phyloP scores from a whole-genome alignment of 2,797 vertebrate genomes.

The Apodemus agrarius region DNA sequence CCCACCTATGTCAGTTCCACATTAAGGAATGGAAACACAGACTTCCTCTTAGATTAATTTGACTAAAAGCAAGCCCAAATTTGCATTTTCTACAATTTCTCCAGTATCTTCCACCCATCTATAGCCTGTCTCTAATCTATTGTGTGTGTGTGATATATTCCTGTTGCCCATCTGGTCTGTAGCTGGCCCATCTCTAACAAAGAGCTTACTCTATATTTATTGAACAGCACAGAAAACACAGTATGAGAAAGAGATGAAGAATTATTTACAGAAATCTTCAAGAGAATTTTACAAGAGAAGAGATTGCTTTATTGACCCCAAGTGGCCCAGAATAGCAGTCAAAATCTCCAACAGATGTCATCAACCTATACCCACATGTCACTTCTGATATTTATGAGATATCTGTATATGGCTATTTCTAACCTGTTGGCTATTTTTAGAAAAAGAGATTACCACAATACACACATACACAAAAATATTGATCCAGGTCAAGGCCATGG shows the following conservation, averaged over 20 bases:
- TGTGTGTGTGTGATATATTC: not conserved
- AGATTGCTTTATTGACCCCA: not conserved
- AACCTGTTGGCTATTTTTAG: not conserved
- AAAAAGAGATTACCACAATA: not conserved
- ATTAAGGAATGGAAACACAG: not conserved
- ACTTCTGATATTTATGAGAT: not conserved
- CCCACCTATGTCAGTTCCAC: no score
- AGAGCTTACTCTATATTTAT: not conserved
- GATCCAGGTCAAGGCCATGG: not conserved
- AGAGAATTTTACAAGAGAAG: not conserved
- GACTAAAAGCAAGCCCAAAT: not conserved
- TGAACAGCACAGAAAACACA: not conserved
- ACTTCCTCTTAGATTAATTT: not conserved
- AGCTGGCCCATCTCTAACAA: not conserved
- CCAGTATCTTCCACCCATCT: not conserved
- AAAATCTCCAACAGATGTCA: not conserved
- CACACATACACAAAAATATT: not conserved
- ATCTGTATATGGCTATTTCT: not conserved
- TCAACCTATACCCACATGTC: not conserved
- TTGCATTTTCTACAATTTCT: not conserved
- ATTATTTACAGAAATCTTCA: not conserved
- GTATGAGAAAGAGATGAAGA: no score
- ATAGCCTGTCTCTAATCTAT: not conserved
- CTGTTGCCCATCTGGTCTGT: not conserved
- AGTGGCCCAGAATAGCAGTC: not conserved